Percentiles rank a stretch among this genome's conserved stretches.
These are phyloP conservation scores for Melangyna quadrimaculata DNA, from an alignment of 2,888 invertebrate species.

Conservation along the genomic window DNA sequence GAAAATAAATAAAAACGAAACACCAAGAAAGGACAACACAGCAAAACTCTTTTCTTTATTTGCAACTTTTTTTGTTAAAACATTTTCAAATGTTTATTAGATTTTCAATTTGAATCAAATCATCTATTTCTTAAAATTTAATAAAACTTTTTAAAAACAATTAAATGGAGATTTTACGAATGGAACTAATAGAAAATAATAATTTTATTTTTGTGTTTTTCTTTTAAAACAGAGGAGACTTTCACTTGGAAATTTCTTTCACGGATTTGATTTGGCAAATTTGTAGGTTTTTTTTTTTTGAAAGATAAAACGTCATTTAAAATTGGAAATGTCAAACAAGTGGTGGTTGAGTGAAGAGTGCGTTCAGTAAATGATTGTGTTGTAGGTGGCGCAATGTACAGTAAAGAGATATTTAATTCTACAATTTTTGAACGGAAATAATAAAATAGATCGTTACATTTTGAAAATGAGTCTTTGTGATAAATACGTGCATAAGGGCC, in stretches of 20 bases:
- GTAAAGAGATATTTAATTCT: background rate
- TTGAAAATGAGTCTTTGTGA: no score
- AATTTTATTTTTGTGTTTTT: conserved; percentile 31
- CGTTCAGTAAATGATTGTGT: conserved; percentile 10
- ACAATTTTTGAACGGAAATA: background rate
- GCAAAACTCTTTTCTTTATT: conserved; percentile 36
- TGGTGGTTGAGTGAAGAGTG: conserved; percentile 28
- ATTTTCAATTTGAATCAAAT: background rate
- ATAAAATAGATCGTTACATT: background rate
- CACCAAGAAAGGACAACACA: conserved; percentile 65
- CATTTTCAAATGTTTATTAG: conserved; percentile 29
- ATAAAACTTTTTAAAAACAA: background rate
- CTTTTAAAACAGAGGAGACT: conserved; percentile 35
- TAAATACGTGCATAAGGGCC: no score
- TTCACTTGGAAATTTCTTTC: conserved; percentile 67
- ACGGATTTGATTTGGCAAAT: conserved; percentile 61
- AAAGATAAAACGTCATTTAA: conserved; percentile 59
- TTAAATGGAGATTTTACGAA: background rate
- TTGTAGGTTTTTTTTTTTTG: conserved; percentile 56
- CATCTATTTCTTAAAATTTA: background rate
- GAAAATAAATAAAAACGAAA: conserved; percentile 5
- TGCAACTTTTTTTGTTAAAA: conserved; percentile 33
- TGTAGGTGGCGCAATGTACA: background rate
- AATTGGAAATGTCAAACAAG: conserved; percentile 60
- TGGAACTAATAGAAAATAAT: conserved; percentile 22